phyloP scores from a whole-genome alignment of 2,888 invertebrate species.

The Drepana falcataria region DNA sequence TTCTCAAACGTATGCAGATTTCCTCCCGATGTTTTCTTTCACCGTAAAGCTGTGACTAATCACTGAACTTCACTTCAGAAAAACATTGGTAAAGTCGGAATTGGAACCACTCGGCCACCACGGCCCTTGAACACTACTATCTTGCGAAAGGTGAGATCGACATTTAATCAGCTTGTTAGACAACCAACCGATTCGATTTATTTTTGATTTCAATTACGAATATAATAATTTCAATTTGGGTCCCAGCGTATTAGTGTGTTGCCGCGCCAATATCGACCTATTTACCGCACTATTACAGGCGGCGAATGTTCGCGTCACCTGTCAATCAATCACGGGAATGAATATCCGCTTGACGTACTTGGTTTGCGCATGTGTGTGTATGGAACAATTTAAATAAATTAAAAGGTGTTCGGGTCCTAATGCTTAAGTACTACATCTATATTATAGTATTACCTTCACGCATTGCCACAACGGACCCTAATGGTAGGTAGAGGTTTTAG shows the following conservation, averaged over 20 bases:
- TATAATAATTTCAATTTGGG: conserved; percentile 14
- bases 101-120: too few species aligned
- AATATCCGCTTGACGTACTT: conserved; percentile 17
- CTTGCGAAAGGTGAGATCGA: background rate
- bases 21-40: too few species aligned
- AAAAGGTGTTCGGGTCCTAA: background rate
- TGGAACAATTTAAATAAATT: conserved; percentile 2
- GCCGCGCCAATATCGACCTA: conserved; percentile 20
- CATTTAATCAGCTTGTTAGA: background rate
- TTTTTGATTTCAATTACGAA: conserved; percentile 4
- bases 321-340: conserved; percentile 50
- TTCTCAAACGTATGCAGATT: too few species aligned
- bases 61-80: too few species aligned
- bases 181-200: background rate
- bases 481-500: too few species aligned
- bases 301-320: conserved; percentile 38
- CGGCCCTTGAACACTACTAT: too few species aligned
- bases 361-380: background rate
- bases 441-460: too few species aligned
- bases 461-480: too few species aligned
- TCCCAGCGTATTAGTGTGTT: conserved; percentile 11
- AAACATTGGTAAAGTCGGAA: too few species aligned
- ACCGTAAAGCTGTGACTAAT: too few species aligned
- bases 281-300: conserved; percentile 11
- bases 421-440: too few species aligned